phyloP scores from a whole-genome alignment of 2,888 invertebrate genomes.

The Dusona sp. region DNA sequence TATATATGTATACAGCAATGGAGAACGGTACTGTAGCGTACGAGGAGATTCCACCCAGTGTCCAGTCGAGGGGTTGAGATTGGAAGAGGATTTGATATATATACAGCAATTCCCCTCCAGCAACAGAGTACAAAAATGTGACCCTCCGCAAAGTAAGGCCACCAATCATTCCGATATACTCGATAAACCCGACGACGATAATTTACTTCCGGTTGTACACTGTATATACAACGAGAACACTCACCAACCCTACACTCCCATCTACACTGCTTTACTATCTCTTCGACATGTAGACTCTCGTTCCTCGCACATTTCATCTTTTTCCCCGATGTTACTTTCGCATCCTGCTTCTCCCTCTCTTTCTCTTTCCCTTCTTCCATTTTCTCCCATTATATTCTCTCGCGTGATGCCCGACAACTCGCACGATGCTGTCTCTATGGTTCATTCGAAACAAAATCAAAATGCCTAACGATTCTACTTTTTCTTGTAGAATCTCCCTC shows the following conservation, averaged over 20 bases:
- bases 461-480: background rate
- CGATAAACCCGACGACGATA: conserved; percentile 68
- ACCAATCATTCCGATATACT: conserved; percentile 70
- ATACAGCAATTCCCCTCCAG: conserved; percentile 58
- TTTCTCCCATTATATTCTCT: conserved; percentile 23
- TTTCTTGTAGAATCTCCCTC: background rate
- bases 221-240: conserved; percentile 19
- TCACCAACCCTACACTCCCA: conserved; percentile 21
- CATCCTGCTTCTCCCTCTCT: background rate
- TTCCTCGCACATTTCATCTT: conserved; percentile 41
- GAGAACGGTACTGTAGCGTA: conserved; percentile 7
- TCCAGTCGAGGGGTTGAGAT: conserved; percentile 52
- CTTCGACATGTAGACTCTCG: conserved; percentile 57
- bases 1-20: background rate
- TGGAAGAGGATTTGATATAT: conserved; percentile 44
- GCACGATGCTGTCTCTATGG: background rate
- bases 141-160: conserved; percentile 63
- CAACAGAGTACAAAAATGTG: conserved; percentile 47
- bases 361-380: background rate
- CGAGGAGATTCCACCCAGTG: conserved; percentile 56
- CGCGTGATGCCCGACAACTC: background rate
- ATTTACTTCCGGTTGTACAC: conserved; percentile 65
- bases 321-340: conserved; percentile 3
- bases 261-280: conserved; percentile 47
- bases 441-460: background rate